These are phyloP conservation scores for Megathymus violae DNA, from an alignment of 1,140 invertebrate genomes.

Conservation along the genomic window DNA sequence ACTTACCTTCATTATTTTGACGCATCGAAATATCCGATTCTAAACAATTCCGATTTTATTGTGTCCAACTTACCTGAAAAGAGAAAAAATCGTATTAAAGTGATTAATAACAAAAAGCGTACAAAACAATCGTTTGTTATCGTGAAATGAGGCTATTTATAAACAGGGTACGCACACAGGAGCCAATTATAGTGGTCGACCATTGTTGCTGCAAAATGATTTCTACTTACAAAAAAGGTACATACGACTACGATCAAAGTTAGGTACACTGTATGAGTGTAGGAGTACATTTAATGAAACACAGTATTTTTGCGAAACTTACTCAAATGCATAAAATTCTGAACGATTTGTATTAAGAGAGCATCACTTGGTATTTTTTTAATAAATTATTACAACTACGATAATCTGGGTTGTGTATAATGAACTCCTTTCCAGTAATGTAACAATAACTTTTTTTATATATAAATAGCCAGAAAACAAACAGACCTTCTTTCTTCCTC, in stretches of 20 bases:
- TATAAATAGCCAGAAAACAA: no score
- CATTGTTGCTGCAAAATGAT: slow-evolving; percentile 22
- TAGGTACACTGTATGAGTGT: neutral
- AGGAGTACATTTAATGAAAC: no score
- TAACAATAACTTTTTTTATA: no score
- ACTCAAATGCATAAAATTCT: no score
- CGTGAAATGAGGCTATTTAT: slow-evolving; percentile 54
- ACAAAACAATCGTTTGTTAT: slow-evolving; percentile 52
- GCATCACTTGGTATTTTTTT: no score
- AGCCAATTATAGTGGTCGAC: slow-evolving; percentile 10
- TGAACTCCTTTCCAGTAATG: no score
- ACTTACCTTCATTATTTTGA: slow-evolving; percentile 58
- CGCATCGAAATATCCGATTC: slow-evolving; percentile 50
- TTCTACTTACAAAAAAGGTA: slow-evolving; percentile 8
- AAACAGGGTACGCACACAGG: slow-evolving; percentile 37
- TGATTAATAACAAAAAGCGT: slow-evolving; percentile 51
- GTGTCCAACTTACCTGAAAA: slow-evolving; percentile 69
- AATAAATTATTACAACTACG: no score
- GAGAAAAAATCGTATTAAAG: slow-evolving; percentile 55
- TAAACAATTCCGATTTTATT: slow-evolving; percentile 60
- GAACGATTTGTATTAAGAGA: no score
- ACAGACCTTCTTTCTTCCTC: no score
- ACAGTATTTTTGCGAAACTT: no score
- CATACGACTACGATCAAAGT: neutral
- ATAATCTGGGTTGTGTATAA: no score